phyloP scores from a whole-genome alignment of 2,113 vertebrate species.

The Ploceus nigricollis region DNA sequence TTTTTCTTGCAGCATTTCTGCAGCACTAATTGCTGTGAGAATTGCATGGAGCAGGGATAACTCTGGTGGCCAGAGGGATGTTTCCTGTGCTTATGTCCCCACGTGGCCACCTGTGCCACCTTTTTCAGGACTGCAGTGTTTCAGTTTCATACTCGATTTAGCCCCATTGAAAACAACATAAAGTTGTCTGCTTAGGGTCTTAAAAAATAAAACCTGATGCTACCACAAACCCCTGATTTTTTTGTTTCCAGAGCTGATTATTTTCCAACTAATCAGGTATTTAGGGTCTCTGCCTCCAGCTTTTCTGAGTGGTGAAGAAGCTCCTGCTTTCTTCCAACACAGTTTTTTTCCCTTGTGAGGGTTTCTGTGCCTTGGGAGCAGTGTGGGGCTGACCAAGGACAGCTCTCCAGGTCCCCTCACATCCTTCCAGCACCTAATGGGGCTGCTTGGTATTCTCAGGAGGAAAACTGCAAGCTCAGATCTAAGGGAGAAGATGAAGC shows the following conservation, averaged over 20 bases:
- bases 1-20: background rate
- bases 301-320: background rate
- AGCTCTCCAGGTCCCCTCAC: background rate
- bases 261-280: background rate
- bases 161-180: background rate
- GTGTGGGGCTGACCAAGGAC: fast-evolving
- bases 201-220: background rate
- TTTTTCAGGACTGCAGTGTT: fast-evolving
- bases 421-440: background rate
- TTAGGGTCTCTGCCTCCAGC: background rate
- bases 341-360: background rate
- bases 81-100: background rate
- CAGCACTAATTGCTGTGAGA: background rate
- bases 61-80: background rate
- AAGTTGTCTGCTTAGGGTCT: background rate
- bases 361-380: background rate
- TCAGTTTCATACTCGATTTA: background rate
- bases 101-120: fast-evolving
- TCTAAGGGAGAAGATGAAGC: background rate
- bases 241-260: background rate
- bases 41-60: background rate
- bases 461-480: background rate
- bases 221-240: background rate
- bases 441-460: background rate
- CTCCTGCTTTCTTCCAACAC: background rate